A percentile compares a stretch with the other conserved stretches of the same genome.
Evolutionary conservation across 2,888 invertebrate species (phyloP).

Genomic region (Andricus curvator): DNA sequence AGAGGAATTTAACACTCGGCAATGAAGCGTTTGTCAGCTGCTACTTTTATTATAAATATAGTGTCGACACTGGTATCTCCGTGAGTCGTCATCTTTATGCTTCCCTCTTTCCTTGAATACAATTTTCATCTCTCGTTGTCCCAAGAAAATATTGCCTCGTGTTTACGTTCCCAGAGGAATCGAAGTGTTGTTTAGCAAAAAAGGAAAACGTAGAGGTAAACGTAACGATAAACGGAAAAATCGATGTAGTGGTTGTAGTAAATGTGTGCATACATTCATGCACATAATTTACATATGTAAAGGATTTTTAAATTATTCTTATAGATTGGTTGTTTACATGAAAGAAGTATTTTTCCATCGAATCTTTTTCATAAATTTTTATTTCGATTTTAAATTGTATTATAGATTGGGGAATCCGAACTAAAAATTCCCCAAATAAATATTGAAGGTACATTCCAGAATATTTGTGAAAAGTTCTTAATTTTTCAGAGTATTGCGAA

Average conservation of each 20-base stretch:
- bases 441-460: no score
- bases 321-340: not conserved
- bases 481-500: no score
- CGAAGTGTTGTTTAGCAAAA: not conserved
- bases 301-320: not conserved
- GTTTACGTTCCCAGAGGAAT: constrained; percentile 1
- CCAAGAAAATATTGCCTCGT: constrained; percentile 5
- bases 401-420: no score
- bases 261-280: not conserved
- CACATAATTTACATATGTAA: not conserved
- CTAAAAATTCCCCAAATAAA: no score
- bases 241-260: not conserved
- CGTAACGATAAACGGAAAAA: not conserved
- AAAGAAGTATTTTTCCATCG: not conserved
- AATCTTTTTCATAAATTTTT: not conserved
- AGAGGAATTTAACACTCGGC: not conserved
- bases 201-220: not conserved
- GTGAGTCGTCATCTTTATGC: not conserved
- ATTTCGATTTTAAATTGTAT: not conserved
- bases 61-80: not conserved
- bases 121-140: not conserved
- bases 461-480: no score
- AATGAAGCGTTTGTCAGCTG: not conserved
- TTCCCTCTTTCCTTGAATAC: not conserved
- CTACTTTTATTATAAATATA: not conserved